Evolutionary conservation across 2,888 invertebrate species (phyloP), one percentile per base, ranked within the genome.

Genomic region (Brenthis hecate): DNA sequence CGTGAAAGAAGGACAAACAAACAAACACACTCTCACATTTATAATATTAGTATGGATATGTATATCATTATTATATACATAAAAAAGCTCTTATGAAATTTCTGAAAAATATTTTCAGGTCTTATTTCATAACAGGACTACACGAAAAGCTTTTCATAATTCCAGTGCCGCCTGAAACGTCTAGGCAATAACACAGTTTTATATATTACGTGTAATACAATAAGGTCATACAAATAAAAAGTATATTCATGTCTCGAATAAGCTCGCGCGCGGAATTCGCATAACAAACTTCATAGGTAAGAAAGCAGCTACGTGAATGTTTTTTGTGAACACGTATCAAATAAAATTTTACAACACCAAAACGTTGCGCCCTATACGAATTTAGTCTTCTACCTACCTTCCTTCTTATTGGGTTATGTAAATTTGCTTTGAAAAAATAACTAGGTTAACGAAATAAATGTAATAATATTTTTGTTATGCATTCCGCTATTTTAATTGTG

Each of bases 271-370:
- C 11, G 36, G 36, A 43, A 66, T 68, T 72, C 74, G 78, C 73
- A 73, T 78, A 79, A 81, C 83, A 80, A 79, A 80, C 82, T 81
- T 81, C 77, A 80, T 80, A 78, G 76, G 74, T 76, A 79, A 74
- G 72, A 74, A 75, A 81, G 77, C 75, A 73, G 74, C 74, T 73
- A 73, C 73, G 76, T 76, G 77, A 78, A 80, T 80, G 43, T 53
- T 43, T 57, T 65, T n/a, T 56, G 56, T 36, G 56, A 56, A 19
- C 56, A 28, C 55, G 56, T n/a, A 56, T 62, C 48, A 36, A 56
- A 56, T 65, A 65, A 65, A 56, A 65, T 65, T 56, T 65, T 65
- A 65, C 56, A 13, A 50, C 50, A 50, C 2, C 56, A 64, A 64
- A 64, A 54, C 48, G 55, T 32, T 43, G 19, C 14, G 19, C 62